These are phyloP conservation scores for Hybognathus amarus DNA, from an alignment of 2,797 vertebrate genomes.

Conservation along the genomic window DNA sequence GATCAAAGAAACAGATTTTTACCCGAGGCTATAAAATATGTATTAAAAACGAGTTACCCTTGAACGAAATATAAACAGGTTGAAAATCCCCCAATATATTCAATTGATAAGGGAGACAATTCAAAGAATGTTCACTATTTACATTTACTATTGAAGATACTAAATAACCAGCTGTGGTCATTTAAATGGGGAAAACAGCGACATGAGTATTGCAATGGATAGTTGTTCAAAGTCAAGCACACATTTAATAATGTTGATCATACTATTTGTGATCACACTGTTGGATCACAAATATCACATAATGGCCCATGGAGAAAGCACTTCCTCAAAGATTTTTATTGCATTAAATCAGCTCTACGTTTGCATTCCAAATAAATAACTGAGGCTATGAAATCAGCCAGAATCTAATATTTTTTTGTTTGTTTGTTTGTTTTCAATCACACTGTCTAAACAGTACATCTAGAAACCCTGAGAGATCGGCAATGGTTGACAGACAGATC, in stretches of 20 bases:
- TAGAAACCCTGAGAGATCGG: neutral
- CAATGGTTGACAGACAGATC: conserved; percentile 10
- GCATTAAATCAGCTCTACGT: neutral
- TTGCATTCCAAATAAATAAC: conserved; percentile 6
- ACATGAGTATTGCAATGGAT: neutral
- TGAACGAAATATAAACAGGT: conserved; percentile 79
- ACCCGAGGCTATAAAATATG: conserved; percentile 76
- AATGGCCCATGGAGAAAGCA: neutral
- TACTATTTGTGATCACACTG: neutral
- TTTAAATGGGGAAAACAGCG: conserved; percentile 30
- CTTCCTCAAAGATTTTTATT: neutral
- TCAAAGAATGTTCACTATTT: conserved; percentile 69
- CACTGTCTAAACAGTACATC: neutral
- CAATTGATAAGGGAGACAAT: conserved; percentile 73
- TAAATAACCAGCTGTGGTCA: conserved; percentile 55
- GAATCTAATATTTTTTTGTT: neutral
- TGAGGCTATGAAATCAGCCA: neutral
- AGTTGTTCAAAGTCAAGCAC: neutral
- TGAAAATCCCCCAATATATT: conserved; percentile 78
- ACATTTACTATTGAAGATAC: conserved; percentile 60
- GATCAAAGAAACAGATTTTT: conserved; percentile 81
- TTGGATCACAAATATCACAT: neutral
- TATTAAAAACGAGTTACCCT: conserved; percentile 77
- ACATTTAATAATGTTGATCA: neutral
- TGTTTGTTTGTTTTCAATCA: neutral